Conservation (phyloP, 2,797 vertebrate genomes). For the Aeoliscus strigatus region DNA sequence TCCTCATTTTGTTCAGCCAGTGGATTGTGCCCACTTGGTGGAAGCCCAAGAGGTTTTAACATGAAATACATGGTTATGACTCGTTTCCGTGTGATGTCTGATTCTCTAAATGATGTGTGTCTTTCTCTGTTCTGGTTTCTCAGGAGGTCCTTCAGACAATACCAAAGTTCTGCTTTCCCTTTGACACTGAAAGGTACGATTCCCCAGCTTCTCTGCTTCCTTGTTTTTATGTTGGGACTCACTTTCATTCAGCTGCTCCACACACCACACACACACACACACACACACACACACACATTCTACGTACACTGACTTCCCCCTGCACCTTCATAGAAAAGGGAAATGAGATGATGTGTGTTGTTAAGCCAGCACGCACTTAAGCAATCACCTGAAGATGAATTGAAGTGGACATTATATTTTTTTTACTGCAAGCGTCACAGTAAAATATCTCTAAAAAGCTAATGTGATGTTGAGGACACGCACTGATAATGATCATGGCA, state of each 20-base stretch:
- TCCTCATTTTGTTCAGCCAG: constrained; percentile 58
- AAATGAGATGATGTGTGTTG: constrained; percentile 23
- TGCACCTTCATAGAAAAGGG: constrained; percentile 9
- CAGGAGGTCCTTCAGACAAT: constrained; percentile 92
- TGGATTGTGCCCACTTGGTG: constrained; percentile 47
- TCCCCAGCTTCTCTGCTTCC: constrained; percentile 33
- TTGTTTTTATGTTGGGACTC: constrained; percentile 25
- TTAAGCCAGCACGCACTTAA: neutral
- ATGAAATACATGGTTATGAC: constrained; percentile 31
- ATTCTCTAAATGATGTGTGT: constrained; percentile 29
- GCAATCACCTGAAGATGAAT: constrained; percentile 9
- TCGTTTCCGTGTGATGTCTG: constrained; percentile 31
- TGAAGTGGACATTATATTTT: constrained; percentile 1
- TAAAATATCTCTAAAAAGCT: constrained; percentile 7
- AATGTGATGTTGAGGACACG: neutral
- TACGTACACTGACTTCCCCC: neutral
- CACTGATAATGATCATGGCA: constrained; percentile 3
- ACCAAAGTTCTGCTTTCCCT: constrained; percentile 98
- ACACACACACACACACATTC: constrained; percentile 3
- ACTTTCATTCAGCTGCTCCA: too few species aligned
- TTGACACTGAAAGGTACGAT: constrained; percentile 91
- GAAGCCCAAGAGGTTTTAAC: constrained; percentile 42
- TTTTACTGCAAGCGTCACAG: neutral
- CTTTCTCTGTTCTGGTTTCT: constrained; percentile 62
- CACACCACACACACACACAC: constrained; percentile 14